Conservation (phyloP, 1,140 invertebrate species). For the Magallana gigas region DNA sequence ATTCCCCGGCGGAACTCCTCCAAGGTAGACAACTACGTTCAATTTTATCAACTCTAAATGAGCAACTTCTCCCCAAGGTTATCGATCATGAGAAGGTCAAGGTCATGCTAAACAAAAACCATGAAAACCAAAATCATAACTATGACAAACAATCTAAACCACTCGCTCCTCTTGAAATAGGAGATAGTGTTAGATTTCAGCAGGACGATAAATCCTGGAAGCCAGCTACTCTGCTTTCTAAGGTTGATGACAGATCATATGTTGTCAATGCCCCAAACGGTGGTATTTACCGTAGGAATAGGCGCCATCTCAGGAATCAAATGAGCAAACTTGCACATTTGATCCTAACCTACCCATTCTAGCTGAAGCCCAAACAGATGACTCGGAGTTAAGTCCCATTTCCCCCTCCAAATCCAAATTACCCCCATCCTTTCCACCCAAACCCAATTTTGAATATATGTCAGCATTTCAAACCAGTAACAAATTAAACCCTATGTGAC, state of each 20-base stretch:
- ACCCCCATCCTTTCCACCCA: not conserved
- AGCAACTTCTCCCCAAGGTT: not conserved
- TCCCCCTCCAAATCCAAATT: not conserved
- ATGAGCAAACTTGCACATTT: not conserved
- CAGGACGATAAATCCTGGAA: slow-evolving; percentile 1
- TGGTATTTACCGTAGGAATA: slow-evolving; percentile 42
- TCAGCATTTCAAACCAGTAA: not conserved
- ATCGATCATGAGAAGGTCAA: not conserved
- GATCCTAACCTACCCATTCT: not conserved
- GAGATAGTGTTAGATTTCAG: slow-evolving; percentile 31
- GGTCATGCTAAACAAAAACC: slow-evolving; percentile 2
- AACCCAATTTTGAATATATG: not conserved
- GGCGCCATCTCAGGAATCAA: slow-evolving; percentile 40
- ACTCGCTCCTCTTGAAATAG: not conserved
- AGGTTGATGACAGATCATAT: slow-evolving; percentile 3
- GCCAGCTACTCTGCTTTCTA: not conserved
- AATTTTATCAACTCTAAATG: not conserved
- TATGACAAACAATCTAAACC: not conserved
- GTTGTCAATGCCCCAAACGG: slow-evolving; percentile 21
- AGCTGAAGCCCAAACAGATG: not conserved
- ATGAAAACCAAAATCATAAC: not conserved
- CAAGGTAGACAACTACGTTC: slow-evolving; percentile 21
- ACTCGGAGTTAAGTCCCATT: no score
- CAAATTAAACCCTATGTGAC: slow-evolving; percentile 29
- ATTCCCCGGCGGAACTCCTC: slow-evolving; percentile 53